phyloP scores from a whole-genome alignment of 2,113 vertebrate genomes.

The Cervus canadensis region DNA sequence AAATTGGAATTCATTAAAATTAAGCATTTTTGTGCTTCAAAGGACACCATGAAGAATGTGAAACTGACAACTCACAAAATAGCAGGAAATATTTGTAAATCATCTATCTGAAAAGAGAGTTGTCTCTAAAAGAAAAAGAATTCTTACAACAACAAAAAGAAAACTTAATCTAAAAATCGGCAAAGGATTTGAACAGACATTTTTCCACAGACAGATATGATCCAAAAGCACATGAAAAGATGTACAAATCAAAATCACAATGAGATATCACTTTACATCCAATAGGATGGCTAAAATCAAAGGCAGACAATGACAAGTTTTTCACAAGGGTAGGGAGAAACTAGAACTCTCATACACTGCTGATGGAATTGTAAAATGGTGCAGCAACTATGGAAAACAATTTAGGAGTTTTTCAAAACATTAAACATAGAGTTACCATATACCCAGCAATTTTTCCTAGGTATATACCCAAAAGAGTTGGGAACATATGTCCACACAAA shows the following conservation, averaged over 20 bases:
- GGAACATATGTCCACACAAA: neutral
- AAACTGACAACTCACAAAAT: slow-evolving; percentile 8
- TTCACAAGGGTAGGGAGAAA: neutral
- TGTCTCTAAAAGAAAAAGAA: slow-evolving; percentile 31
- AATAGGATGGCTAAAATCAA: neutral
- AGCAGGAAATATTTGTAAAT: neutral
- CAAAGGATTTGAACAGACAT: neutral
- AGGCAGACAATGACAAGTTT: neutral
- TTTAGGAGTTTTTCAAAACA: neutral
- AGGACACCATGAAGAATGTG: neutral
- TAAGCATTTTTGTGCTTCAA: neutral
- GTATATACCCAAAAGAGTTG: neutral
- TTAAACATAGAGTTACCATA: neutral
- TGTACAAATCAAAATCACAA: neutral
- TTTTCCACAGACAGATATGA: neutral
- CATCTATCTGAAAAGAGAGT: neutral
- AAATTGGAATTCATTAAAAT: slow-evolving; percentile 19
- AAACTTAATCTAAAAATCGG: neutral
- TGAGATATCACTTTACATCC: neutral
- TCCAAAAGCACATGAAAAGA: neutral
- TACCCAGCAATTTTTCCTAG: neutral
- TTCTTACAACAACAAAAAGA: neutral
- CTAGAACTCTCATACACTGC: neutral
- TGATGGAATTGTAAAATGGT: neutral
- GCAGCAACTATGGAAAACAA: neutral